phyloP scores from a whole-genome alignment of 2,797 vertebrate genomes.

The Linurgus olivaceus region DNA sequence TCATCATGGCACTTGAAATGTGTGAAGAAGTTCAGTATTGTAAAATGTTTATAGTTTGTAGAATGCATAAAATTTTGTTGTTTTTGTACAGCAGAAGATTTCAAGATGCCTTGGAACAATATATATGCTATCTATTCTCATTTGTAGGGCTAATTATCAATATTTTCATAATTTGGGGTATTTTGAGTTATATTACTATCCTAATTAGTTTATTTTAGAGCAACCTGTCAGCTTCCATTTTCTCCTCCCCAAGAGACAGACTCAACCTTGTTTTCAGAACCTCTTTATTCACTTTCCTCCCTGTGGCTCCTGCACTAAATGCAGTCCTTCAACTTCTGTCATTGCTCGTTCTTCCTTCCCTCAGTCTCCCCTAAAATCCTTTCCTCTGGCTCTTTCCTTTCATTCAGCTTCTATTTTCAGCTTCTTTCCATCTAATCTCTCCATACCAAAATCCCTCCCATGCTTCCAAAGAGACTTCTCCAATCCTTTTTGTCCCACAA shows the following conservation, averaged over 20 bases:
- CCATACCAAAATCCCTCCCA: not conserved
- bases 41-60: not conserved
- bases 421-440: not conserved
- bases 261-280: not conserved
- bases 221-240: not conserved
- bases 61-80: not conserved
- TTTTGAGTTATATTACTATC: not conserved
- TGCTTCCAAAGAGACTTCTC: not conserved
- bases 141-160: not conserved
- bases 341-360: not conserved
- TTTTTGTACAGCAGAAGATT: not conserved
- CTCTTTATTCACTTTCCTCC: not conserved
- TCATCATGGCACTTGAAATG: not conserved
- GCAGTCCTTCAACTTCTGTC: not conserved
- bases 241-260: not conserved
- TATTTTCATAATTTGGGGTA: not conserved
- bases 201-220: not conserved
- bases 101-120: not conserved
- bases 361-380: not conserved
- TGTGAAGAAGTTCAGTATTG: not conserved
- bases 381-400: not conserved
- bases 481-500: not conserved
- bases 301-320: not conserved
- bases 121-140: not conserved
- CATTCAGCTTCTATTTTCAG: not conserved